Evolutionary conservation across 53 echinoderm and acorn worm species (phyloP), one percentile per base, ranked within the genome.

Genomic region (Holothuria leucospilota): DNA sequence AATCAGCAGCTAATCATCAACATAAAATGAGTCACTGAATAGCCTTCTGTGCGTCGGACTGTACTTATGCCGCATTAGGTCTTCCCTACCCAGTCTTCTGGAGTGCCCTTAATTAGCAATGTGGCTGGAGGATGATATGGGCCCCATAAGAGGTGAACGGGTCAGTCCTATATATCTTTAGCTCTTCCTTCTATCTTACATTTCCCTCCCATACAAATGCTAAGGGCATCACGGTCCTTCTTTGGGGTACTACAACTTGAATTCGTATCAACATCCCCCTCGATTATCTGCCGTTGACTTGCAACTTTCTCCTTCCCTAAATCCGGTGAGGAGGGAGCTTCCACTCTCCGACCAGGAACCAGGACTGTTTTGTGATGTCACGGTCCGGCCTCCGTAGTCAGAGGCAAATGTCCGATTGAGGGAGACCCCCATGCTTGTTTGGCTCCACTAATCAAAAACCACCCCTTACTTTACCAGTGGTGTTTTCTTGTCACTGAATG

Each of bases 231-330:
- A 26, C 91, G 61, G 42, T 91, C 84, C 7, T 39, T n/a, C n/a
- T 20, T 87, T 82, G 67, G 28, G 91, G 84, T 67, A 91, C 91
- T 58, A 77, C 51, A 15, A 92, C 92, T 62, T 92, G 92, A 51
- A n/a, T n/a, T n/a, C n/a, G n/a, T n/a, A 87, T 81, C 40, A 89
- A 92, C 92, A 92, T 92, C n/a, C 15, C 78, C 82, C 59, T 85
- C 82, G 28, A 81, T n/a, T 89, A 51, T 86, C 89, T 9, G 86
- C 89, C 25, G 62, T n/a, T 83, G 16, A 87, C n/a, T n/a, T 8
- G 62, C 87, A 46, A 78, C 63, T 61, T 59, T 78, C 26, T 86
- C n/a, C 62, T 59, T 86, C 69, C 49, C 78, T 40, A 63, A 86
- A 86, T 41, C 71, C n/a, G n/a, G 56, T 39, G n/a, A 72, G 59